phyloP scores from a whole-genome alignment of 2,888 invertebrate species.

The Lepetodrilus schrolli region DNA sequence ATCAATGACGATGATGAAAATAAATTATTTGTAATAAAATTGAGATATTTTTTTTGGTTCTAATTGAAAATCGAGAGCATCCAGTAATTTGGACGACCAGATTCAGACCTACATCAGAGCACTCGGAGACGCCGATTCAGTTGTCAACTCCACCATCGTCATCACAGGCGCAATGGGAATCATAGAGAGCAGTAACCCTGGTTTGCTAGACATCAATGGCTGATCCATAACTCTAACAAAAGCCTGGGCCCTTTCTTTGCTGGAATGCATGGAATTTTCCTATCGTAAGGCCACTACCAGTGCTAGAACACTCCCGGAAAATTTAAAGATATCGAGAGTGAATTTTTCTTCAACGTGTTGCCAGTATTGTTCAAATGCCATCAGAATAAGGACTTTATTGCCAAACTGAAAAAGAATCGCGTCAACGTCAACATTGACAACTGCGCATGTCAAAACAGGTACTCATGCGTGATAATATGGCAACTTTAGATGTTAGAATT shows the following conservation, averaged over 20 bases:
- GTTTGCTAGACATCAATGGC: not conserved
- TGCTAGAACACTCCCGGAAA: not conserved
- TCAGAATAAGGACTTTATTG: slow-evolving; percentile 21
- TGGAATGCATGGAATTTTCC: not conserved
- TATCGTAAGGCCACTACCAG: not conserved
- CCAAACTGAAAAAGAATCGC: slow-evolving; percentile 28
- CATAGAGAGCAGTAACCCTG: not conserved
- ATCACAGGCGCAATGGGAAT: slow-evolving; percentile 29
- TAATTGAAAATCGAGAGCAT: too few relatives aligned
- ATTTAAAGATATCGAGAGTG: not conserved
- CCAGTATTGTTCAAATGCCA: slow-evolving; percentile 25
- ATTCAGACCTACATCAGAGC: slow-evolving; percentile 29
- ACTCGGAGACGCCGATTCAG: slow-evolving; percentile 16
- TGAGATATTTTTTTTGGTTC: too few relatives aligned
- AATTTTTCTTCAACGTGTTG: not conserved
- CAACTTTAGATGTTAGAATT: too few relatives aligned
- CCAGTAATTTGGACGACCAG: slow-evolving; percentile 30
- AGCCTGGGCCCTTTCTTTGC: not conserved
- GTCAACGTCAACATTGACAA: too few relatives aligned
- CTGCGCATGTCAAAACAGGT: too few relatives aligned
- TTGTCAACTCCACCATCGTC: slow-evolving; percentile 30
- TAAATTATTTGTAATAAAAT: too few relatives aligned
- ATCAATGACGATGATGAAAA: too few relatives aligned
- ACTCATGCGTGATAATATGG: too few relatives aligned
- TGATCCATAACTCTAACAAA: not conserved